These are phyloP conservation scores for Trilocha varians DNA, from an alignment of 2,888 invertebrate species.

Conservation along the genomic window DNA sequence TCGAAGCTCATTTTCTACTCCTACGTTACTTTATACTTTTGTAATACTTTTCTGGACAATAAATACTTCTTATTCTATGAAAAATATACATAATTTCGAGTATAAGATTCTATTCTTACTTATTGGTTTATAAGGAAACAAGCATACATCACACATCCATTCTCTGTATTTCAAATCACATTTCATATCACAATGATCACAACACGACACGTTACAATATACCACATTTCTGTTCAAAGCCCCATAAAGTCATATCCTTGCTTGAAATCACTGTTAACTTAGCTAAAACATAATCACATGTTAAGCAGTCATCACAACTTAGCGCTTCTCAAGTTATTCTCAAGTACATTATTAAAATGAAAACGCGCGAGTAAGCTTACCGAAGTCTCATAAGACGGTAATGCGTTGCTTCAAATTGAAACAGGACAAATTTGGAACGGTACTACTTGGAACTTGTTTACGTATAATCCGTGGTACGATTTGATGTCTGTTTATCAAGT, in stretches of 20 bases:
- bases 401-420: not conserved
- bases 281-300: not conserved
- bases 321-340: not conserved
- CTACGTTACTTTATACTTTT: not conserved
- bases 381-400: constrained; percentile 1
- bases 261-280: not conserved
- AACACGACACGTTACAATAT: no score
- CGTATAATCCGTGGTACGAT: no score
- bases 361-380: constrained; percentile 5
- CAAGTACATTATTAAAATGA: not conserved
- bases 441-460: no score
- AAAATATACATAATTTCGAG: not conserved
- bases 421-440: not conserved
- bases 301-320: not conserved
- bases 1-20: not conserved
- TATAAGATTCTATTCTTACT: not conserved
- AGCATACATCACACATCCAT: not conserved
- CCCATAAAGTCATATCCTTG: no score
- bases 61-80: no score
- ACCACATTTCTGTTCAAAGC: no score
- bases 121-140: not conserved
- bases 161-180: no score
- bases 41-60: not conserved
- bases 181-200: no score
- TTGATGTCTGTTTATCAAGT: no score